These are phyloP conservation scores for Pelochelys cantorii DNA, from an alignment of 2,797 vertebrate species.

Conservation along the genomic window DNA sequence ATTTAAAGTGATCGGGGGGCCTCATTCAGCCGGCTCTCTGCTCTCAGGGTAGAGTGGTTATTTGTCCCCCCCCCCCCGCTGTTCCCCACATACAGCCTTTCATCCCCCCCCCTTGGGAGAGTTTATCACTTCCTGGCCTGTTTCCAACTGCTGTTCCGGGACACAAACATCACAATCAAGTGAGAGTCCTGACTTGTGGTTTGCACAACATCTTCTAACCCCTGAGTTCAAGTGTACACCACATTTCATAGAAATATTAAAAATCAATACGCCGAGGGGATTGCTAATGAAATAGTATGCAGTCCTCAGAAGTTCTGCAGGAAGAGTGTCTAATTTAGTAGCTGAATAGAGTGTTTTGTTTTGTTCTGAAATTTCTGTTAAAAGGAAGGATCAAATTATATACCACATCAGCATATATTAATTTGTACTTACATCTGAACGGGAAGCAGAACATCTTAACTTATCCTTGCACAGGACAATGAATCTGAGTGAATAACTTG, in stretches of 20 bases:
- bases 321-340: slow-evolving; percentile 75
- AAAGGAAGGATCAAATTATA: slow-evolving; percentile 71
- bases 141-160: slow-evolving; percentile 79
- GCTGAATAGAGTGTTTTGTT: slow-evolving; percentile 54
- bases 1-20: background rate
- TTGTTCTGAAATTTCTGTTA: slow-evolving; percentile 46
- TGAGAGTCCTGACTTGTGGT: slow-evolving; percentile 81
- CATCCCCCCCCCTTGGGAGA: background rate
- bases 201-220: slow-evolving; percentile 80
- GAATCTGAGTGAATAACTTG: slow-evolving; percentile 66
- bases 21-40: background rate
- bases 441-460: slow-evolving; percentile 62
- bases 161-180: slow-evolving; percentile 81
- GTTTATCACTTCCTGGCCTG: slow-evolving; percentile 55
- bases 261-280: slow-evolving; percentile 82
- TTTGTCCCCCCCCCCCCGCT: background rate
- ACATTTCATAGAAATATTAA: slow-evolving; percentile 83
- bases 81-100: background rate
- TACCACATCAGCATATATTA: slow-evolving; percentile 67
- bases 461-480: slow-evolving; percentile 52
- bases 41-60: slow-evolving; percentile 17
- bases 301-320: slow-evolving; percentile 69
- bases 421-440: slow-evolving; percentile 66
- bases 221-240: slow-evolving; percentile 82
- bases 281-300: slow-evolving; percentile 77